Base-by-base conservation (phyloP, 2,113 vertebrate genomes). In the Propithecus coquereli region DNA sequence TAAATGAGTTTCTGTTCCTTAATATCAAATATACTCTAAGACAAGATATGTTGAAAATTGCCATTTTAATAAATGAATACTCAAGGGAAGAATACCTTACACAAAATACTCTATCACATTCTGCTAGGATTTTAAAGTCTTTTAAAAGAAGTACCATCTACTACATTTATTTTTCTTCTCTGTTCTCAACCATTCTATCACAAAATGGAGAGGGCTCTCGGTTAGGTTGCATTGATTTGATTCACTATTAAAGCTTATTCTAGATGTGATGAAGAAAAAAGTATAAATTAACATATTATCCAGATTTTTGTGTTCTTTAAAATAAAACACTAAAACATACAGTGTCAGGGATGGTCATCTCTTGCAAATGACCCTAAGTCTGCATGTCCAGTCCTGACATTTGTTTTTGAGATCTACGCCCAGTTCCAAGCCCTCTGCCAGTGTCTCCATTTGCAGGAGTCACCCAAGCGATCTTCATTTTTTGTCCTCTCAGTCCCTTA, bases 31-130 rank as follows among this genome's bases (percentile, higher is more conserved):
- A 94, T 43, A 70, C 3, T 8, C 9, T 37, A 95, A 86, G 79
- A 81, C 0, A 80, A 92, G 23, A 47, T 61, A 63, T 47, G 77
- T 68, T 79, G 34, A 87, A 91, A 94, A 93, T 43, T 89, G 3
- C 3, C 61, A 71, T 93, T 76, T 85, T 57, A 89, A 94, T 77
- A 77, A 94, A 86, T 90, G 30, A 90, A 94, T 88, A 79, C 22
- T 85, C 18, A 89, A 22, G 37, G 32, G 17, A 63, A 87, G 27
- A 27, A 43, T 40, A 73, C 20, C 30, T 90, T 83, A 79, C 32
- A 87, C 37, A 91, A 95, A 90, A 96, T 47, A 68, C 4, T 37
- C 14, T 63, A 82, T 80, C 20, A 73, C 52, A 59, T 27, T 93
- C 80, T 94, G 43, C 40, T 86, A 59, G 40, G 14, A 84, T 90